phyloP scores from a whole-genome alignment of 2,113 vertebrate species.

The Melanotaenia duboulayi region DNA sequence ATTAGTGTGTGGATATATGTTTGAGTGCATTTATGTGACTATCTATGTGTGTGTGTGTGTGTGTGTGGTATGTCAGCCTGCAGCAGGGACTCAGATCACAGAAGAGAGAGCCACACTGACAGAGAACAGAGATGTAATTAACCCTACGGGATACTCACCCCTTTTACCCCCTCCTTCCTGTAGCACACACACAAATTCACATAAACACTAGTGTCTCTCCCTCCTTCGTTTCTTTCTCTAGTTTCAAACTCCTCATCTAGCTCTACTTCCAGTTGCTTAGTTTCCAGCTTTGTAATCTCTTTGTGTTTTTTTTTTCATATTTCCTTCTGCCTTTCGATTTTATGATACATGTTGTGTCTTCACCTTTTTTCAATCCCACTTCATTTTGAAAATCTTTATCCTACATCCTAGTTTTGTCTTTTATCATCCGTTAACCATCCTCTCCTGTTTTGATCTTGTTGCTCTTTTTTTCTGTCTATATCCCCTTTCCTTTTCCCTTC shows the following conservation, averaged over 20 bases:
- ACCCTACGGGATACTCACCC: conserved; percentile 73
- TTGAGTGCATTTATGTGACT: conserved; percentile 36
- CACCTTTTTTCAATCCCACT: not conserved
- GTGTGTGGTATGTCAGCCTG: conserved; percentile 69
- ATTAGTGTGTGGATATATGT: conserved; percentile 3
- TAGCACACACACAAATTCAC: conserved; percentile 27
- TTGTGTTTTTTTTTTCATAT: conserved; percentile 1
- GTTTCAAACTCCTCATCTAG: conserved; percentile 21
- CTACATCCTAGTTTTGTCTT: not conserved
- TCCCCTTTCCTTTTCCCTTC: not conserved
- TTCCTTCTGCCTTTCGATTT: not conserved
- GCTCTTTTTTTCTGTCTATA: not conserved
- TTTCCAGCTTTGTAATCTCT: conserved; percentile 4
- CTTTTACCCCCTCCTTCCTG: not conserved
- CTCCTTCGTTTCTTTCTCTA: not conserved
- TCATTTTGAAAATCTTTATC: not conserved
- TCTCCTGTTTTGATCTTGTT: not conserved
- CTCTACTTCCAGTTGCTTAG: conserved; percentile 14
- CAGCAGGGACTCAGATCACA: conserved; percentile 64
- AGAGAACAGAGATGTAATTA: conserved; percentile 84
- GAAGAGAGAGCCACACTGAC: conserved; percentile 69
- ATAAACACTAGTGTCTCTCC: conserved; percentile 13
- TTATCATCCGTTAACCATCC: not conserved
- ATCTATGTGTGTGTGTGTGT: conserved; percentile 19
- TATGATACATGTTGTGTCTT: not conserved